Base-by-base conservation (phyloP, 2,113 vertebrate genomes). In the Neolamprologus modestus region DNA sequence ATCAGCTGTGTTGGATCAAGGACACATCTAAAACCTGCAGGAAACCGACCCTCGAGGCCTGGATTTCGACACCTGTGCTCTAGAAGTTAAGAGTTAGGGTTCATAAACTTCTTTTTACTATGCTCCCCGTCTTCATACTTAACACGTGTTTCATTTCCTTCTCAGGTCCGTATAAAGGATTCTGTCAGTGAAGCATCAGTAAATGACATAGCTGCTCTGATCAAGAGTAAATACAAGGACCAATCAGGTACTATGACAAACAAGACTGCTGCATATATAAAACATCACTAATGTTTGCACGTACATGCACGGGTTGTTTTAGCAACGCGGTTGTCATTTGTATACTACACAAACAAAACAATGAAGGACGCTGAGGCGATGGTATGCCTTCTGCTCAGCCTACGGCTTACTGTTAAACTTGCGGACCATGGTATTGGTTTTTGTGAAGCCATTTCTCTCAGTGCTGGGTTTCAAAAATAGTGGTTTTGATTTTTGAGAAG, bases 101-200 rank as follows among this genome's bases (percentile, higher is more conserved):
- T 78, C 42, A 78, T 50, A 31, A 78, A 31, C 73, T n/a, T n/a
- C 3, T 31, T 31, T 19, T 52, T 50, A 5, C 16, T 52, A 8
- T 9, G 16, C 3, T 76, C 26, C 16, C 14, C 14, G 28, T 50
- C 42, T 6, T 50, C 16, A 78, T 50, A 78, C 26, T 50, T 31
- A 9, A n/a, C 45, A 28, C 2, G 0, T 11, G 11, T 57, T n/a
- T 10, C 28, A 6, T 71, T 57, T 54, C 40, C 53, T 42, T 13
- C 80, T 84, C 85, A 99, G 98, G 98, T 99, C 89, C 97, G 97
- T 6, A 90, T 97, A 55, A 99, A 99, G 92, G 96, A 97, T 53
- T 95, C 97, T 11, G 96, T 94, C 81, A 93, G 89, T 1, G 97
- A 98, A 24, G 95, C 95, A 71, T 97, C 97, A 68, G 96, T 96